These are phyloP conservation scores for Eupithecia exiguata DNA, from an alignment of 2,888 invertebrate species.

Conservation along the genomic window DNA sequence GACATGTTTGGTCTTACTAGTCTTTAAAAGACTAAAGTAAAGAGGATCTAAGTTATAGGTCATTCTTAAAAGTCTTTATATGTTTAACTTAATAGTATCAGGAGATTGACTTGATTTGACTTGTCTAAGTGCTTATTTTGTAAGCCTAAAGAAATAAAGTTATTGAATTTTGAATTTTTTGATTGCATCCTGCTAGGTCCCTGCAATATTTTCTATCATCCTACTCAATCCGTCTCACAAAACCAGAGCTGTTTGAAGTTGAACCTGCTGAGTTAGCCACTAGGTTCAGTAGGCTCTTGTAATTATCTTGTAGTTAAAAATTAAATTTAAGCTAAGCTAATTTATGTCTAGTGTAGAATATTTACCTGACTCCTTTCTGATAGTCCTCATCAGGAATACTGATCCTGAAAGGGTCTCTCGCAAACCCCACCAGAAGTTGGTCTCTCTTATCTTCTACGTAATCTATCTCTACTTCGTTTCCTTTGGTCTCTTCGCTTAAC, in stretches of 20 bases:
- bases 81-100: background rate
- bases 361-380: constrained; percentile 70
- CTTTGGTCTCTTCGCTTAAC: constrained; percentile 53
- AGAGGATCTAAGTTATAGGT: too few species aligned
- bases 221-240: too few species aligned
- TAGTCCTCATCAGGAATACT: constrained; percentile 73
- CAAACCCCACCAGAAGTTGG: constrained; percentile 69
- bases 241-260: background rate
- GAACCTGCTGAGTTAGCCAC: background rate
- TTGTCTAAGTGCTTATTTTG: too few species aligned
- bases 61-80: too few species aligned
- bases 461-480: constrained; percentile 56
- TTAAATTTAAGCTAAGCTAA: background rate
- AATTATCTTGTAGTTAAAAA: too few species aligned
- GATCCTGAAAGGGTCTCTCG: constrained; percentile 72
- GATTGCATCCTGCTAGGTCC: too few species aligned
- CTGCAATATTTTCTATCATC: too few species aligned
- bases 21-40: too few species aligned
- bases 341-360: background rate
- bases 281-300: background rate
- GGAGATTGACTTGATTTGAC: too few species aligned
- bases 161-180: too few species aligned
- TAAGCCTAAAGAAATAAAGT: too few species aligned
- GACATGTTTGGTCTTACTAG: background rate
- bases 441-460: constrained; percentile 44